Evolutionary conservation across 2,113 vertebrate species (phyloP).

Genomic region (Xerus inauris): DNA sequence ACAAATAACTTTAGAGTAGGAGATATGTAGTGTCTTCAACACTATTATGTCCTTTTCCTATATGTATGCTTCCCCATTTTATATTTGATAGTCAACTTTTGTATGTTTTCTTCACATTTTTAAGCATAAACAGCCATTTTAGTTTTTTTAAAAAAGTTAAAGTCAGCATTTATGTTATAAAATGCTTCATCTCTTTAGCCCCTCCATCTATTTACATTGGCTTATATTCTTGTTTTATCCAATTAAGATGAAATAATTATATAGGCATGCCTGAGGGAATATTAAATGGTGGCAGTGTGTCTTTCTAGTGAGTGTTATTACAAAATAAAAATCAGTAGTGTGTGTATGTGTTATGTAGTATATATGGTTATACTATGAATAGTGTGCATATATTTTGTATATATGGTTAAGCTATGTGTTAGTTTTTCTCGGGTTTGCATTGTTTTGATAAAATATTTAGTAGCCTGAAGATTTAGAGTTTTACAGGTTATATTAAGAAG

Average conservation of each 20-base stretch:
- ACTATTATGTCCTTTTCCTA: neutral
- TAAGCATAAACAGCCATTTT: neutral
- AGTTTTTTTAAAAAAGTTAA: neutral
- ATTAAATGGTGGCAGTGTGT: neutral
- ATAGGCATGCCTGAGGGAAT: neutral
- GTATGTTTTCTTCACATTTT: neutral
- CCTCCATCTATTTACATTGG: neutral
- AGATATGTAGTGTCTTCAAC: neutral
- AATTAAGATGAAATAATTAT: conserved; percentile 34
- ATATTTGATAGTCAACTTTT: neutral
- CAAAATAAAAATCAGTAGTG: neutral
- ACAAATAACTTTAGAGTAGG: neutral
- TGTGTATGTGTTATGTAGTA: neutral
- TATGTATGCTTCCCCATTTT: neutral
- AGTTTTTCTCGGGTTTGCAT: conserved; percentile 48
- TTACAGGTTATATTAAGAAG: neutral
- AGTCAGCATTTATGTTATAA: conserved; percentile 41
- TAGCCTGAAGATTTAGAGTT: conserved; percentile 2
- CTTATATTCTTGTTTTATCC: conserved; percentile 38
- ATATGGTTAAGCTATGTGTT: conserved; percentile 28
- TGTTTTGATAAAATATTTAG: conserved; percentile 44
- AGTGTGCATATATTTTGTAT: neutral
- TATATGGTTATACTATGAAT: neutral
- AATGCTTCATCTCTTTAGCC: neutral
- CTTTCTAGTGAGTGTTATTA: conserved; percentile 50